Conservation (phyloP, 2,113 vertebrate species). For the Phalacrocorax aristotelis region DNA sequence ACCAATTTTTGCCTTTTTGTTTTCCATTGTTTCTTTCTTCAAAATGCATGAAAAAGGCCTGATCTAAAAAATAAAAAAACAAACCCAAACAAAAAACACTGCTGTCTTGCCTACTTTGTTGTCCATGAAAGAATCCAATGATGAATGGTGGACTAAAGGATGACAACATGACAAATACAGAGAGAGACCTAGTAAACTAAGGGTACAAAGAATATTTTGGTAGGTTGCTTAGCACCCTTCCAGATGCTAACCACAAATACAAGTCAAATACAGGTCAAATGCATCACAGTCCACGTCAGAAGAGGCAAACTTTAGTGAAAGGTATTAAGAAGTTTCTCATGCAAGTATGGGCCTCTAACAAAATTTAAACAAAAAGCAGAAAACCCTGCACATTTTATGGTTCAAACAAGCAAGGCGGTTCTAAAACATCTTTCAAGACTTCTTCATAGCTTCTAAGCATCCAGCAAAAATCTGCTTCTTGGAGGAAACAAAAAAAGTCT, state of each 20-base stretch:
- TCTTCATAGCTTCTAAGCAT: not conserved
- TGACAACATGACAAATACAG: not conserved
- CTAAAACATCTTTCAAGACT: not conserved
- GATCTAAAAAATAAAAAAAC: not conserved
- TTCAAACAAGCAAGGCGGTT: not conserved
- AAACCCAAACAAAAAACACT: not conserved
- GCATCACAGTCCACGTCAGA: not conserved
- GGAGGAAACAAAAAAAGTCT: not conserved
- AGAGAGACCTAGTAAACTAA: not conserved
- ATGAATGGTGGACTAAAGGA: not conserved
- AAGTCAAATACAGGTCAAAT: not conserved
- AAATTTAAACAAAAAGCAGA: not conserved
- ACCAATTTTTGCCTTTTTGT: not conserved
- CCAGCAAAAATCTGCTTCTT: not conserved
- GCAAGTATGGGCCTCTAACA: not conserved
- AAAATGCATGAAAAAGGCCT: not conserved
- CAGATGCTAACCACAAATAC: not conserved
- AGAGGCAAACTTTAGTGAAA: not conserved
- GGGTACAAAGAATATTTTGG: not conserved
- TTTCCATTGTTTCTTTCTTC: not conserved
- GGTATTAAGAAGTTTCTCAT: not conserved
- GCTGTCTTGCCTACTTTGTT: not conserved
- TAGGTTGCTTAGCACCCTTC: not conserved
- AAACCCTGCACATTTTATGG: not conserved
- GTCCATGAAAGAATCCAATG: not conserved